Percentiles rank a stretch among this genome's conserved stretches.
phyloP scores from a whole-genome alignment of 2,797 vertebrate species.

The Xiphophorus birchmanni region DNA sequence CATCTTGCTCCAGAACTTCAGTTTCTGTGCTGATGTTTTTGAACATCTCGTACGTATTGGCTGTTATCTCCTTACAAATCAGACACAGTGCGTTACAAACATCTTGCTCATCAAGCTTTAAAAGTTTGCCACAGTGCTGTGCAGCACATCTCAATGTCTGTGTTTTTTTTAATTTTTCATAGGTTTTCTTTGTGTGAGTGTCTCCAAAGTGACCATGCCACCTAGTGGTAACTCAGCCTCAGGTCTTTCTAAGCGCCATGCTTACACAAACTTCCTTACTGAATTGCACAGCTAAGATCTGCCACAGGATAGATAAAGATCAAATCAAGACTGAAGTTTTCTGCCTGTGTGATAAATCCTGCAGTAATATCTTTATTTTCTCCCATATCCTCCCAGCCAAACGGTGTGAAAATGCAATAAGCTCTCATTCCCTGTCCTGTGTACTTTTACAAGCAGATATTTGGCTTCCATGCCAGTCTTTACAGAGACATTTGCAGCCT shows the following conservation, averaged over 20 bases:
- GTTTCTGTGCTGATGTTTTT: conserved; percentile 37
- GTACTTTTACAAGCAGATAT: conserved; percentile 50
- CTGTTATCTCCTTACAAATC: conserved; percentile 38
- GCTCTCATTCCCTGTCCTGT: conserved; percentile 41
- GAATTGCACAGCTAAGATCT: conserved; percentile 30
- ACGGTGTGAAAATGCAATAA: conserved; percentile 53
- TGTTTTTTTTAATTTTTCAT: conserved; percentile 8
- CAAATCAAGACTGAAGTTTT: conserved; percentile 39
- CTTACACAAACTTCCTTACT: conserved; percentile 5
- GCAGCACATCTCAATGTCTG: conserved; percentile 21
- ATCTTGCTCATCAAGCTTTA: conserved; percentile 41
- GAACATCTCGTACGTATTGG: conserved; percentile 7
- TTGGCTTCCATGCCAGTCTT: conserved; percentile 20
- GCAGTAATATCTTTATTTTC: conserved; percentile 47
- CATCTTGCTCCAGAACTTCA: conserved; percentile 23
- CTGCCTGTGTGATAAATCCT: conserved; percentile 19
- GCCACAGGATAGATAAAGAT: conserved; percentile 19
- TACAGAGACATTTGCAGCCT: conserved; percentile 26
- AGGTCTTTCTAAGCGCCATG: conserved; percentile 21
- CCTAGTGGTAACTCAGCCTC: conserved; percentile 67
- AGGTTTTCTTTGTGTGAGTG: conserved; percentile 22
- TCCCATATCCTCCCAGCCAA: conserved; percentile 41
- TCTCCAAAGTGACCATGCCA: conserved; percentile 75
- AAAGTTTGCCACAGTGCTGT: conserved; percentile 31
- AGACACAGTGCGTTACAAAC: conserved; percentile 31